Base-by-base conservation (phyloP, 2,797 vertebrate species). In the Decapterus maruadsi region DNA sequence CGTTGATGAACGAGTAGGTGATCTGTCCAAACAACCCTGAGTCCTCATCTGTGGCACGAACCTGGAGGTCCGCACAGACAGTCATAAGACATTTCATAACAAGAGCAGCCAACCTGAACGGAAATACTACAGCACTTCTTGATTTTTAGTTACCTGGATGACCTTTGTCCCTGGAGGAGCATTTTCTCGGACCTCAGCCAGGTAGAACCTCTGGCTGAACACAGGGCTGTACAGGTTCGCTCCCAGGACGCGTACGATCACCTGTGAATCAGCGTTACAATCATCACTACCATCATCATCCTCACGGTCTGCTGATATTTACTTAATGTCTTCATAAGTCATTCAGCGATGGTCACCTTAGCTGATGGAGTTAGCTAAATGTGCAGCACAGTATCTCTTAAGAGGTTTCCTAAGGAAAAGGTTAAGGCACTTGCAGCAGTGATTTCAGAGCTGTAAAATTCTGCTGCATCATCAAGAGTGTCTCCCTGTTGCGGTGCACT, bases 131-230 rank as follows among this genome's bases (percentile, higher is more conserved):
- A 26, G 26, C 3, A 26, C n/a, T 43, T 20, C 22, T 22, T 14
- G 19, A 71, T 2, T 0, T 54, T 6, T 13, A 0, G 60, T 66
- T 72, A 94, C 95, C 90, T 96, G 95, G 14, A 95, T 96, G 68
- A 99, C 96, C 80, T 91, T 95, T 54, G 97, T 96, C 56, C 96
- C 95, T 17, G 93, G 34, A 0, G 96, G 95, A 12, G 96, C 93
- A 13, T 97, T 99, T 92, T 99, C 98, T 45, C 91, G 93, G 1
- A 99, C 93, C 78, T 99, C 97, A 0, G 96, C 98, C 77, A 99
- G 93, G 79, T 99, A 99, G 29, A 99, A 98, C 64, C 94, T 96
- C 90, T 99, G 98, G 83, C 93, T 96, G 88, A 99, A 99, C 77
- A 95, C 90, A 2, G 98, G 98, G 73, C 95, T 97, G 92, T 99